A percentile compares a stretch with the other conserved stretches of the same genome.
These are phyloP conservation scores for Merodon equestris DNA, from an alignment of 2,888 invertebrate genomes.

Conservation along the genomic window DNA sequence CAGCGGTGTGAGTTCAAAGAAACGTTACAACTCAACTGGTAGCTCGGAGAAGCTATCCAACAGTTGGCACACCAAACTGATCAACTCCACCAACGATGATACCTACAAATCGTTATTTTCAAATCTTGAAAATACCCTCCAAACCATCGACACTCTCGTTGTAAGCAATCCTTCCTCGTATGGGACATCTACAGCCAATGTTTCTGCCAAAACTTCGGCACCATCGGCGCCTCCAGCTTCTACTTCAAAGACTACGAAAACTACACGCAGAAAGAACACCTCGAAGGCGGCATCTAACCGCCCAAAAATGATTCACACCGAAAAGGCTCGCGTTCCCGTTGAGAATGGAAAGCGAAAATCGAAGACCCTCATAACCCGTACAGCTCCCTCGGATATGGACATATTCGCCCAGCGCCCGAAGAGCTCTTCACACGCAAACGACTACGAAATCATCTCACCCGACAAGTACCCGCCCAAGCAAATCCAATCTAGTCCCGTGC, in stretches of 20 bases:
- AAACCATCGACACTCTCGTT: constrained; percentile 79
- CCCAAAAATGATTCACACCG: constrained; percentile 89
- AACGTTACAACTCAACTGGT: constrained; percentile 71
- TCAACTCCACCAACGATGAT: constrained; percentile 76
- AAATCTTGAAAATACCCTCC: constrained; percentile 79
- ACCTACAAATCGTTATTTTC: constrained; percentile 79
- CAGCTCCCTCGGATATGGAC: constrained; percentile 71
- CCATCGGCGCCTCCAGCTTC: constrained; percentile 52
- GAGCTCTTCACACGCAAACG: constrained; percentile 73
- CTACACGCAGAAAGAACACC: constrained; percentile 72
- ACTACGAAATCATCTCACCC: constrained; percentile 76
- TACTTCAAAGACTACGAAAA: constrained; percentile 41
- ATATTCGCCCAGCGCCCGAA: constrained; percentile 64
- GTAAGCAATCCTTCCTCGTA: constrained; percentile 72
- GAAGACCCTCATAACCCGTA: constrained; percentile 80
- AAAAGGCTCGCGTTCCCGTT: constrained; percentile 81
- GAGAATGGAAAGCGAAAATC: constrained; percentile 81
- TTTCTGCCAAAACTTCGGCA: constrained; percentile 25
- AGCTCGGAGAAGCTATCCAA: constrained; percentile 64
- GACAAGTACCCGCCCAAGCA: constrained; percentile 76
- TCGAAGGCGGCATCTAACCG: constrained; percentile 78
- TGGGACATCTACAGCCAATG: constrained; percentile 44
- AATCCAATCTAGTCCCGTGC: constrained; percentile 75
- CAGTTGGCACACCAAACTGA: constrained; percentile 75
- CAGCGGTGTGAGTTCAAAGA: constrained; percentile 38